Evolutionary conservation across 2,113 vertebrate genomes (phyloP), one percentile per base, ranked within the genome.

Genomic region (Felis chaus): DNA sequence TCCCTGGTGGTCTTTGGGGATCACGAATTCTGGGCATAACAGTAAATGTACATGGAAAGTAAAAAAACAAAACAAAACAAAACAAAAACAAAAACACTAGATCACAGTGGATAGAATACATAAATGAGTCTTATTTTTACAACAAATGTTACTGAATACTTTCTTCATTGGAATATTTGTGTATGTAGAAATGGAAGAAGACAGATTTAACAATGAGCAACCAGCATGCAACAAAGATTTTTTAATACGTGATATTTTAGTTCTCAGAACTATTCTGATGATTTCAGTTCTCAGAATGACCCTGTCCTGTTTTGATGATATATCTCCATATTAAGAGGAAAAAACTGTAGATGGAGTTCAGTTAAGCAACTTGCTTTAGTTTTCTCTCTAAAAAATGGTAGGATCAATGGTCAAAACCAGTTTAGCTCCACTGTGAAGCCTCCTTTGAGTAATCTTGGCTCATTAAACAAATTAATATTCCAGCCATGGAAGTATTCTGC

Each of bases 391-490:
- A 48, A 2, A 83, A 85, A 80, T 65, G 14, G 21, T 79, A 69
- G 16, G 65, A 10, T 69, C 8, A 11, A 92, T 39, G 93, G 36
- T 91, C n/a, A 74, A 97, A 88, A 9, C 10, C n/a, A 88, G 0
- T 78, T 93, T 91, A 85, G 3, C n/a, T 94, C 4, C 4, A 80
- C 18, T 21, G 1, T 23, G 12, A 93, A 93, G 8, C 10, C 33
- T 91, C 71, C 19, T 85, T 21, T 73, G 31, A 79, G 25, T 84
- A 92, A 95, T 25, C 10, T n/a, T 87, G 7, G 36, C 10, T 90
- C 96, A 92, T 76, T 81, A 90, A 83, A 76, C 4, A 74, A 71
- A 73, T 95, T 69, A 83, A 88, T 92, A 95, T 98, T 94, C 21
- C 3, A 76, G 48, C 7, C 25, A 45, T 80, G 3, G 31, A 97